phyloP scores from a whole-genome alignment of 2,113 vertebrate genomes.

The Hypomesus transpacificus region DNA sequence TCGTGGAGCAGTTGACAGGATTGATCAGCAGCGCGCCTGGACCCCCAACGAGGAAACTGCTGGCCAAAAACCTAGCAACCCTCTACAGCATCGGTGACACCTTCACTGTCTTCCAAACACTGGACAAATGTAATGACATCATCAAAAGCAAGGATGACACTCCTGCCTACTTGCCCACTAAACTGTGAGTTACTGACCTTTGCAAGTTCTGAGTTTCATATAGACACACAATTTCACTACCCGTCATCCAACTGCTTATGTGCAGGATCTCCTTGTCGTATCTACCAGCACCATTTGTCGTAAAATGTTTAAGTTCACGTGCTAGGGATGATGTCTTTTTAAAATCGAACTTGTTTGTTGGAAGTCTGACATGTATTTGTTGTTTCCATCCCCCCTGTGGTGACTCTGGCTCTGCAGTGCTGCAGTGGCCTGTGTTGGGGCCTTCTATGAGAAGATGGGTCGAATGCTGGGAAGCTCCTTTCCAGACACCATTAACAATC shows the following conservation, averaged over 20 bases:
- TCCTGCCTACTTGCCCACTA: conserved; percentile 89
- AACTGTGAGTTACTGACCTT: conserved; percentile 80
- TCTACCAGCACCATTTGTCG: no score
- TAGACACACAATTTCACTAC: not conserved
- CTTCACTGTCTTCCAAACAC: conserved; percentile 95
- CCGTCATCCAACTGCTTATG: no score
- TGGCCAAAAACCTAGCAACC: conserved; percentile 95
- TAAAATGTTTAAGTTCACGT: not conserved
- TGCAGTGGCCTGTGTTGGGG: conserved; percentile 95
- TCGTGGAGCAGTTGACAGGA: conserved; percentile 94
- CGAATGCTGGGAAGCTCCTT: conserved; percentile 97
- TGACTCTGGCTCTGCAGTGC: conserved; percentile 70
- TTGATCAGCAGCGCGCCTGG: conserved; percentile 95
- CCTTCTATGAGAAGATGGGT: conserved; percentile 99
- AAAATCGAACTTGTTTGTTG: no score
- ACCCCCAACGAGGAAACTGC: conserved; percentile 91
- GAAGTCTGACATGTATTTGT: no score
- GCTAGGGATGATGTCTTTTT: not conserved
- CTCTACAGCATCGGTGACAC: conserved; percentile 98
- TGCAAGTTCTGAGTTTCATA: not conserved
- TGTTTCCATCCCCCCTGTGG: not conserved
- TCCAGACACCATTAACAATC: conserved; percentile 96
- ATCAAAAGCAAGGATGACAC: conserved; percentile 97
- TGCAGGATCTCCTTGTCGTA: no score
- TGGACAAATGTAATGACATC: conserved; percentile 98